Conservation (phyloP, 2,113 vertebrate species). For the Lycocorax pyrrhopterus region DNA sequence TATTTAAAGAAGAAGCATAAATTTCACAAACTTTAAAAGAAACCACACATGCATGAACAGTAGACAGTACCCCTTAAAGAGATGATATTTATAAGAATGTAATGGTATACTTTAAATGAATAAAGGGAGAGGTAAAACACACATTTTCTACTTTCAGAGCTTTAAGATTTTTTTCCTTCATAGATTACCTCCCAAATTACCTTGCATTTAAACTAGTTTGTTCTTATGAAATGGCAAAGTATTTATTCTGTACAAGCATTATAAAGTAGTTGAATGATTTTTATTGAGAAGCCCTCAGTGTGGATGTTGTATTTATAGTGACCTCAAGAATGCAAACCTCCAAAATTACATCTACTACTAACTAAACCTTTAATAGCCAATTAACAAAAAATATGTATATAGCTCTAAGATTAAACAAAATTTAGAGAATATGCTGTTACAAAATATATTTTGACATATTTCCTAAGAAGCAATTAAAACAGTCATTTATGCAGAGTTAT, state of each 20-base stretch:
- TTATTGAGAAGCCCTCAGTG: constrained; percentile 33
- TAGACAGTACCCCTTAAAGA: constrained; percentile 28
- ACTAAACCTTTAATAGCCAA: constrained; percentile 49
- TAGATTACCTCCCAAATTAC: constrained; percentile 44
- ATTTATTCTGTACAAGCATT: constrained; percentile 49
- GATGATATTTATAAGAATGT: constrained; percentile 35
- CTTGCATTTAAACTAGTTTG: constrained; percentile 12
- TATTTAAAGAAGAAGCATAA: background rate
- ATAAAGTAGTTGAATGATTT: constrained; percentile 22
- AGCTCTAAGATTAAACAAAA: constrained; percentile 66
- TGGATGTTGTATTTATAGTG: background rate
- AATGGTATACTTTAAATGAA: constrained; percentile 35
- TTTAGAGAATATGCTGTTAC: constrained; percentile 62
- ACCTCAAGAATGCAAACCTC: constrained; percentile 16
- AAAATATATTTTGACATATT: constrained; percentile 62
- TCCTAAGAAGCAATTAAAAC: constrained; percentile 67
- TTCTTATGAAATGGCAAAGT: background rate
- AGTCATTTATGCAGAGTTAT: constrained; percentile 66
- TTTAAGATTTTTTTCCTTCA: background rate
- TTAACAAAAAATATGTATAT: constrained; percentile 37
- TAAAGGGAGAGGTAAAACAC: constrained; percentile 22
- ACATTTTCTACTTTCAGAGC: constrained; percentile 3
- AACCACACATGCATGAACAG: background rate
- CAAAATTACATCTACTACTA: constrained; percentile 51
- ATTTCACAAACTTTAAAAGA: constrained; percentile 32